These are phyloP conservation scores for Gopherus flavomarginatus DNA, from an alignment of 2,113 vertebrate species.

Conservation along the genomic window DNA sequence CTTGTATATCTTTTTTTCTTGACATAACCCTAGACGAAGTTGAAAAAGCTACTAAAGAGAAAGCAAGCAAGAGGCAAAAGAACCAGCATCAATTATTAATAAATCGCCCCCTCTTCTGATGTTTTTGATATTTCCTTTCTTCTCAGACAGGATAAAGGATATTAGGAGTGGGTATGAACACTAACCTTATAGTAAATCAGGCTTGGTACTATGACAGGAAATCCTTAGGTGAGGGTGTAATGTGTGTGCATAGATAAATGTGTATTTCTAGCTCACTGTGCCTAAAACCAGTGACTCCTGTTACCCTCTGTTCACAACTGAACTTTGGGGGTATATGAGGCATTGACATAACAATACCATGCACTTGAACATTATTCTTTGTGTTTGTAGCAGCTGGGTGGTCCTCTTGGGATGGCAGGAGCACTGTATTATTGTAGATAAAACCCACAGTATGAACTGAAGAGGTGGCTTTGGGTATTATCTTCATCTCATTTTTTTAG, in stretches of 20 bases:
- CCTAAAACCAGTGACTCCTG: neutral
- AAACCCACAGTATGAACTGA: neutral
- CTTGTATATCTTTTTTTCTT: neutral
- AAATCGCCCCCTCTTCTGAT: constrained; percentile 35
- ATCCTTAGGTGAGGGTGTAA: neutral
- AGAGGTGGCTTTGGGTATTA: neutral
- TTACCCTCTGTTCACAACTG: neutral
- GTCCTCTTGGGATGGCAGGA: neutral
- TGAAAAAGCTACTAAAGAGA: constrained; percentile 58
- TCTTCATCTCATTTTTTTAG: neutral
- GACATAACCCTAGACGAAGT: neutral
- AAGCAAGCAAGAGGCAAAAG: constrained; percentile 66
- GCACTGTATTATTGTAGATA: neutral
- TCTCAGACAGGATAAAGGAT: constrained; percentile 25
- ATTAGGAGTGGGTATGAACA: neutral
- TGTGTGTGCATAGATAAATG: neutral
- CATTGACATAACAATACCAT: rapidly evolving
- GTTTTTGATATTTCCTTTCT: constrained; percentile 61
- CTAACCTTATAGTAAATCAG: constrained; percentile 3
- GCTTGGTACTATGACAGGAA: neutral
- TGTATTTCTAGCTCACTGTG: neutral
- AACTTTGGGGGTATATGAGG: neutral
- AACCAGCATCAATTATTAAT: constrained; percentile 69
- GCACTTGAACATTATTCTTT: neutral
- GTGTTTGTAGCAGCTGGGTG: neutral